Conservation (phyloP, 2,797 vertebrate genomes). For the Poeciliopsis gracilis region DNA sequence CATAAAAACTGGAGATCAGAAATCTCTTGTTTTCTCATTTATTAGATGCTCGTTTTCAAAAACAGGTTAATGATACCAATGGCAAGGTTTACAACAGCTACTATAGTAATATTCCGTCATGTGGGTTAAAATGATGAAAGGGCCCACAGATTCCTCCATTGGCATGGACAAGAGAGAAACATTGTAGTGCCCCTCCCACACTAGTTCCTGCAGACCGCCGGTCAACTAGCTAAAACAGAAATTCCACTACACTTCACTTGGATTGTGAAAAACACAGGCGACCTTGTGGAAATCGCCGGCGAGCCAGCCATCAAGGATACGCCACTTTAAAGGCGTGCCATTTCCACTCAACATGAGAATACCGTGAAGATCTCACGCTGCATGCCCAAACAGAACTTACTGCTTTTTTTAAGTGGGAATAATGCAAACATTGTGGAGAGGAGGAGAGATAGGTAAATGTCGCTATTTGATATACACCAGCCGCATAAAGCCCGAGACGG, state of each 20-base stretch:
- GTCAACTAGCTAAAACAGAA: neutral
- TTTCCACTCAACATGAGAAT: neutral
- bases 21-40: neutral
- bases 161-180: neutral
- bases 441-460: slow-evolving; percentile 34
- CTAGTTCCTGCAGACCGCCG: neutral
- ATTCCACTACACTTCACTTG: neutral
- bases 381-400: neutral
- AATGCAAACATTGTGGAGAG: slow-evolving; percentile 16
- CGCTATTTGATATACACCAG: slow-evolving; percentile 40
- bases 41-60: neutral
- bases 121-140: neutral
- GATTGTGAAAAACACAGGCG: neutral
- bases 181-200: neutral
- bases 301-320: neutral
- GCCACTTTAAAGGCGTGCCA: neutral
- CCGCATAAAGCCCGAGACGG: slow-evolving; percentile 28
- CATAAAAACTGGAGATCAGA: neutral
- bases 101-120: neutral
- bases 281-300: neutral
- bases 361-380: neutral
- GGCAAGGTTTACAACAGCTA: neutral
- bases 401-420: neutral
- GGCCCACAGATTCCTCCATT: neutral
- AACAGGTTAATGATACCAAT: neutral